Evolutionary conservation across 2,113 vertebrate genomes (phyloP).

Genomic region (Conger conger): DNA sequence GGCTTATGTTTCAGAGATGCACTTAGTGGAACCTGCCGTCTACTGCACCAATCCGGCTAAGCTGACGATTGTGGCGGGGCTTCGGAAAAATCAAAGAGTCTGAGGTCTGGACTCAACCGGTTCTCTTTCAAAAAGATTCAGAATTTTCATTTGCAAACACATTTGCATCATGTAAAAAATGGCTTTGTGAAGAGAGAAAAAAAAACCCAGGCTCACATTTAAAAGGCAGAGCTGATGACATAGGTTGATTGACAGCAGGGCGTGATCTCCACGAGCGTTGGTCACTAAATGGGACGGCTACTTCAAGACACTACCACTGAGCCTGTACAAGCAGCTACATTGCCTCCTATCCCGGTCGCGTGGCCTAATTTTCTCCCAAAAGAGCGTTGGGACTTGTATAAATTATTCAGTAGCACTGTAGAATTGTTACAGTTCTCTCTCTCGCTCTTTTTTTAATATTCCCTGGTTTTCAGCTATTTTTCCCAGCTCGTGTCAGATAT

Average conservation of each 20-base stretch:
- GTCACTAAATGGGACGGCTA: neutral
- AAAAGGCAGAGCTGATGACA: neutral
- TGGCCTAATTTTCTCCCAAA: neutral
- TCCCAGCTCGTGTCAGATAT: neutral
- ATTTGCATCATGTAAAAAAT: too few relatives aligned
- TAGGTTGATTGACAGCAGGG: neutral
- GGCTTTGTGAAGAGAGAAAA: neutral
- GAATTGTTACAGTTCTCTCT: neutral
- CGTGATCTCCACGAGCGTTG: neutral
- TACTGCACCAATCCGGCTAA: neutral
- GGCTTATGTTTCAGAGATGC: neutral
- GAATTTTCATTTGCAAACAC: too few relatives aligned
- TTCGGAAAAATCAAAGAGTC: neutral
- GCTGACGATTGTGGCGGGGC: neutral
- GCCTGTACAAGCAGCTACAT: neutral
- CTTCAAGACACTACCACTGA: neutral
- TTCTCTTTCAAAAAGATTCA: too few relatives aligned
- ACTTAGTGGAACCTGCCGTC: neutral
- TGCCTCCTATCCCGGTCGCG: neutral
- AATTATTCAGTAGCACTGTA: neutral
- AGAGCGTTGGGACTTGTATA: neutral
- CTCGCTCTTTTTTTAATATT: neutral
- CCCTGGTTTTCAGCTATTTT: conserved; percentile 4
- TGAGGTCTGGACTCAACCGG: neutral
- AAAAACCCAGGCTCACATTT: neutral